Evolutionary conservation across 64 coral and sea anemone genomes (phyloP).

Genomic region (Actinia equina): DNA sequence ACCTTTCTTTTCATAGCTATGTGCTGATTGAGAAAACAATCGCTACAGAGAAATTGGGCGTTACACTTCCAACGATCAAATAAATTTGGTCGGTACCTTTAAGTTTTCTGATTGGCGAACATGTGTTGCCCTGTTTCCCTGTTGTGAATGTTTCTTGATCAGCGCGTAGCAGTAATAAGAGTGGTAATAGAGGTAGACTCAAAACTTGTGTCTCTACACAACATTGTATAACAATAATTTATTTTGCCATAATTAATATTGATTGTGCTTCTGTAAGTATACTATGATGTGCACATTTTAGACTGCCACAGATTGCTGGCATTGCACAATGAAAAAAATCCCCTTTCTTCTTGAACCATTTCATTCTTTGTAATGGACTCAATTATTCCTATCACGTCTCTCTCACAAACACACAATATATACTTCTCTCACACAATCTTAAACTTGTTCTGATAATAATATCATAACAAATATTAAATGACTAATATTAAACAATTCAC

Average conservation of each 20-base stretch:
- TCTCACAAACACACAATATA: background rate
- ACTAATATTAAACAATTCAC: background rate
- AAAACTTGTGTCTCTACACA: background rate
- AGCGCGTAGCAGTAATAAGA: no score
- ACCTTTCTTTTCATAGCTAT: background rate
- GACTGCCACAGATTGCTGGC: background rate
- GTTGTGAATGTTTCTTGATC: no score
- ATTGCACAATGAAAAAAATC: no score
- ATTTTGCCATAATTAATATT: background rate
- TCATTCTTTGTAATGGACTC: no score
- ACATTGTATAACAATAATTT: slow-evolving; percentile 6
- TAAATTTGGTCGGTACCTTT: no score
- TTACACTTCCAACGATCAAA: no score
- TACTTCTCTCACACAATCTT: slow-evolving; percentile 13
- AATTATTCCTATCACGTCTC: background rate
- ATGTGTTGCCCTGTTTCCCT: no score
- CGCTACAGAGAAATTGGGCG: no score
- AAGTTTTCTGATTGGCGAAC: no score
- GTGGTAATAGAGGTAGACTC: background rate
- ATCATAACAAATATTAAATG: background rate
- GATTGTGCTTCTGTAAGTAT: slow-evolving; percentile 13
- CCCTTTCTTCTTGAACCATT: background rate
- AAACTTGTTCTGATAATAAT: background rate
- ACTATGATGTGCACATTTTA: slow-evolving; percentile 1
- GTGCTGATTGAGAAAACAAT: no score